Evolutionary conservation across 2,888 invertebrate genomes (phyloP).

Genomic region (Caenorhabditis sp.): DNA sequence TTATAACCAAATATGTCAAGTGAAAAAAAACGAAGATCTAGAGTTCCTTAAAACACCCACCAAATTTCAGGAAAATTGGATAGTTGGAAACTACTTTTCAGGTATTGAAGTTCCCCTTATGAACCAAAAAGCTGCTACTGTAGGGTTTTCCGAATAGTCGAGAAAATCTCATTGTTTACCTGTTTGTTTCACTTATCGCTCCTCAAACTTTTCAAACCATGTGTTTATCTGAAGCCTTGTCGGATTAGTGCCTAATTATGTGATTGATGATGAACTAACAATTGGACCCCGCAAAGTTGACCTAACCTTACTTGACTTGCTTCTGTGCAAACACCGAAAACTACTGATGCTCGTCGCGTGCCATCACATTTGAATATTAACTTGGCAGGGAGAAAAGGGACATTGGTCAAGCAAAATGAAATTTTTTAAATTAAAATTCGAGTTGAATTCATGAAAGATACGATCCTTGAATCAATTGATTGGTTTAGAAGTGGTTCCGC

Average conservation of each 20-base stretch:
- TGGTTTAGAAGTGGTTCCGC: conserved; percentile 14
- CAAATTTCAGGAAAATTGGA: too few species aligned
- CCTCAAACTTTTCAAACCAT: conserved; percentile 16
- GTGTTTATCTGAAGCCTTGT: conserved; percentile 23
- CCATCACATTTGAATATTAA: conserved; percentile 28
- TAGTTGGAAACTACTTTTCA: too few species aligned
- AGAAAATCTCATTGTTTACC: background rate
- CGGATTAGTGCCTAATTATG: conserved; percentile 59
- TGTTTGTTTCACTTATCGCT: background rate
- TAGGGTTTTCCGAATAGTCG: too few species aligned
- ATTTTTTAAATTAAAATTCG: background rate
- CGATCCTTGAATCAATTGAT: background rate
- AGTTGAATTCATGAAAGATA: background rate
- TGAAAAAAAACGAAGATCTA: too few species aligned
- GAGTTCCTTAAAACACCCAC: too few species aligned
- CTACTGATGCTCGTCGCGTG: conserved; percentile 31
- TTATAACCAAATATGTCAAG: too few species aligned
- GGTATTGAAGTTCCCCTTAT: too few species aligned
- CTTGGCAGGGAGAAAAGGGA: background rate
- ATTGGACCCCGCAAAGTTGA: conserved; percentile 43
- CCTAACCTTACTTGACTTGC: conserved; percentile 54
- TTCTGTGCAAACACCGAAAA: conserved; percentile 45
- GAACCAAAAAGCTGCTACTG: too few species aligned
- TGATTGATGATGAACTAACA: conserved; percentile 58
- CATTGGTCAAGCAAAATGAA: background rate